phyloP scores from a whole-genome alignment of 2,888 invertebrate genomes.

The Dasypogon diadema region DNA sequence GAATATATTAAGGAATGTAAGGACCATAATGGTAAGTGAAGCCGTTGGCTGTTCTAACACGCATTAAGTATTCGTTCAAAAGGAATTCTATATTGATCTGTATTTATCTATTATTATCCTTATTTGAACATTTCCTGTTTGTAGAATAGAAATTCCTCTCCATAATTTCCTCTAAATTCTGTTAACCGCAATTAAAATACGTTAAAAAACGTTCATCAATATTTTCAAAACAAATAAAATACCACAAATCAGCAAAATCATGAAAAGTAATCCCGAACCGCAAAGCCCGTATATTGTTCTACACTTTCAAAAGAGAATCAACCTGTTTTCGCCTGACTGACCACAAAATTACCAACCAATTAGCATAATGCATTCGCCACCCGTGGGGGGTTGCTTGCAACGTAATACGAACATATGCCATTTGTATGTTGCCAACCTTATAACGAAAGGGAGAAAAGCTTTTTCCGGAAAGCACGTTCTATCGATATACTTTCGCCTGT shows the following conservation, averaged over 20 bases:
- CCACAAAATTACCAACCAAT: slow-evolving; percentile 52
- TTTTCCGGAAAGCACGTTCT: slow-evolving; percentile 35
- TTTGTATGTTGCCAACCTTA: slow-evolving; percentile 44
- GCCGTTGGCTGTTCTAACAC: too few species aligned
- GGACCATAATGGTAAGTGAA: too few species aligned
- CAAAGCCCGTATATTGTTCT: neutral
- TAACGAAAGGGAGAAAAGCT: slow-evolving; percentile 18
- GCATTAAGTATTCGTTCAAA: too few species aligned
- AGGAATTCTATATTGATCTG: too few species aligned
- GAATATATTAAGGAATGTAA: too few species aligned
- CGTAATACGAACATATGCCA: slow-evolving; percentile 29
- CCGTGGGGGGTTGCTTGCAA: slow-evolving; percentile 1
- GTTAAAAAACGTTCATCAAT: neutral
- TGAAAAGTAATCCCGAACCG: neutral
- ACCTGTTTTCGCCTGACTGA: slow-evolving; percentile 36
- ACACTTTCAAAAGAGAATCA: neutral
- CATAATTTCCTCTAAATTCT: too few species aligned
- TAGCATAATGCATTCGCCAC: slow-evolving; percentile 51
- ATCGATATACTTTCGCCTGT: slow-evolving; percentile 28
- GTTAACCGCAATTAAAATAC: too few species aligned
- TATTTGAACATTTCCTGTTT: too few species aligned
- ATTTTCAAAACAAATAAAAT: neutral
- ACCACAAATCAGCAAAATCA: neutral
- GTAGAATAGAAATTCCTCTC: too few species aligned
- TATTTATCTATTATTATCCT: too few species aligned